Conservation (phyloP, 2,113 vertebrate species). For the Nansenia antarctica region DNA sequence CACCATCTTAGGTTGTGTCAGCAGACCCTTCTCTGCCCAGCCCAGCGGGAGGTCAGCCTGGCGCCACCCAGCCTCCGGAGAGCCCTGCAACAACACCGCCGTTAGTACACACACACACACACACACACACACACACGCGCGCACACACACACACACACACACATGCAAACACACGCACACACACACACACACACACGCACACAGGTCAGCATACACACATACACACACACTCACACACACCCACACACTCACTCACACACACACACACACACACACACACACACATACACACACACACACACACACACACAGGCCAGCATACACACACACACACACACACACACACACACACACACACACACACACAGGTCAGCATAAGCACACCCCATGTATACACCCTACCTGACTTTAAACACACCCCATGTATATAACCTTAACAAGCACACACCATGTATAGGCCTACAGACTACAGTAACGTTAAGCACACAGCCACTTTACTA, state of each 20-base stretch:
- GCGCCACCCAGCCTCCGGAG: constrained; percentile 86
- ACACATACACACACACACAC: neutral
- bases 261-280: constrained; percentile 19
- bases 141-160: neutral
- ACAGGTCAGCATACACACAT: neutral
- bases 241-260: no score
- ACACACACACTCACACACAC: constrained; percentile 4
- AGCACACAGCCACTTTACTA: no score
- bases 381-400: no score
- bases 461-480: no score
- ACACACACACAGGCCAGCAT: constrained; percentile 3
- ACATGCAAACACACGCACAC: neutral
- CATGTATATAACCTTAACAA: no score
- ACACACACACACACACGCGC: neutral
- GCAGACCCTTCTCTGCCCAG: constrained; percentile 86
- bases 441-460: no score
- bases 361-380: no score
- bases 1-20: constrained; percentile 86
- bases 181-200: constrained; percentile 1
- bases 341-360: constrained; percentile 22
- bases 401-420: no score
- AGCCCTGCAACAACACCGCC: constrained; percentile 81
- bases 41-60: constrained; percentile 84
- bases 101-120: constrained; percentile 67
- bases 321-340: neutral